Conservation (phyloP, 2,797 vertebrate genomes). For the Geotrypetes seraphini region DNA sequence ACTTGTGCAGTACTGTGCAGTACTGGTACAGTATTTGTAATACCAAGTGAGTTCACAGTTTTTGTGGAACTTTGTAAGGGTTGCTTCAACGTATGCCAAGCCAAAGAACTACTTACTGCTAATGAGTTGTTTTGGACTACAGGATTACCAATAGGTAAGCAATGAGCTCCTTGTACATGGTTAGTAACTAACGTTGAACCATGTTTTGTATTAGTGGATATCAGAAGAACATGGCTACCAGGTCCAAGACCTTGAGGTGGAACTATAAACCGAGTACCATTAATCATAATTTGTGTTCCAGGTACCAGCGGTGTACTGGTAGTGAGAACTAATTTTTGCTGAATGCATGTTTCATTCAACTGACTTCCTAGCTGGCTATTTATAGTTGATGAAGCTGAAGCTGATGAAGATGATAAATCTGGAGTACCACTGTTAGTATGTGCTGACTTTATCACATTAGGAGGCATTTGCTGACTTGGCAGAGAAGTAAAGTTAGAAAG, state of each 20-base stretch:
- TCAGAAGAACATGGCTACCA: constrained; percentile 85
- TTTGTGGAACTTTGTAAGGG: constrained; percentile 50
- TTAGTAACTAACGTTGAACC: constrained; percentile 36
- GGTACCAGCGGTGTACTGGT: constrained; percentile 78
- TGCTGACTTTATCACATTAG: constrained; percentile 33
- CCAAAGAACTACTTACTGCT: constrained; percentile 31
- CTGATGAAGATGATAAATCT: constrained; percentile 7
- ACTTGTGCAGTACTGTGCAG: constrained; percentile 51
- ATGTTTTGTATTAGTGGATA: constrained; percentile 62
- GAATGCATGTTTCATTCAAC: constrained; percentile 50
- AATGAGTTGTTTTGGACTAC: constrained; percentile 38
- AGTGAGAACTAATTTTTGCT: constrained; percentile 89
- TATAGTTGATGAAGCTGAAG: constrained; percentile 25
- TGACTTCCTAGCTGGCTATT: constrained; percentile 29
- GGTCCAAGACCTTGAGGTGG: constrained; percentile 84
- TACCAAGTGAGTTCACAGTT: constrained; percentile 45
- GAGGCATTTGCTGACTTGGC: constrained; percentile 35
- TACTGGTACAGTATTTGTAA: constrained; percentile 31
- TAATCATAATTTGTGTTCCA: constrained; percentile 90
- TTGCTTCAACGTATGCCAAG: constrained; percentile 38
- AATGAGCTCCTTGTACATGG: constrained; percentile 32
- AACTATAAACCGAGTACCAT: constrained; percentile 80
- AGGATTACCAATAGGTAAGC: constrained; percentile 30
- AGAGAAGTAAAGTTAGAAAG: constrained; percentile 33
- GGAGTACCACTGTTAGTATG: constrained; percentile 15